phyloP scores from a whole-genome alignment of 2,888 invertebrate species.

The Heliconius aoede region DNA sequence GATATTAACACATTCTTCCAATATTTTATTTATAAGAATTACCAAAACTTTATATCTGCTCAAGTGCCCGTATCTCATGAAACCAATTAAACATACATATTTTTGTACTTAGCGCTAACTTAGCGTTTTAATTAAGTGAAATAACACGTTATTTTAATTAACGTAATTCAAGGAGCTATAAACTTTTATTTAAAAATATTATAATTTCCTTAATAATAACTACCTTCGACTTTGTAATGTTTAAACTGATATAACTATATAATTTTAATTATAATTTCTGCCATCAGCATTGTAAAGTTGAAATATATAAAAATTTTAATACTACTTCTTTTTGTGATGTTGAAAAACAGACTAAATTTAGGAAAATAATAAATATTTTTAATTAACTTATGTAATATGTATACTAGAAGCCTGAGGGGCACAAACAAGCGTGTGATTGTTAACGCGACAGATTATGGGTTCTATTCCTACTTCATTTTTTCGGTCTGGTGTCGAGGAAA shows the following conservation, averaged over 20 bases:
- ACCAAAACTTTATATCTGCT: background rate
- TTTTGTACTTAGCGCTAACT: constrained; percentile 17
- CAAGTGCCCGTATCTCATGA: background rate
- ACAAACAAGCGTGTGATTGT: no score
- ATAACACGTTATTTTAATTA: constrained; percentile 12
- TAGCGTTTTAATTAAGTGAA: constrained; percentile 11
- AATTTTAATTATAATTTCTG: background rate
- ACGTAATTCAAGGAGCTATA: background rate
- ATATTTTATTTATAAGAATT: background rate
- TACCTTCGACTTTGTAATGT: background rate
- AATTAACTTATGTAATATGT: background rate
- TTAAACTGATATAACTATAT: background rate
- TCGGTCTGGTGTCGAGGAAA: no score
- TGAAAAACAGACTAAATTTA: background rate
- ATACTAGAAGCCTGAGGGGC: no score
- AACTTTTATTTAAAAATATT: constrained; percentile 6
- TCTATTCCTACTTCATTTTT: no score
- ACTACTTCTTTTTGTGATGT: background rate
- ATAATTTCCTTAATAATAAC: constrained; percentile 6
- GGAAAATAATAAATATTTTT: background rate
- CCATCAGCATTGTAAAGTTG: background rate
- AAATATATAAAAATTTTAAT: background rate
- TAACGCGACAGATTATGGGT: no score
- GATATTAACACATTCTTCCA: background rate
- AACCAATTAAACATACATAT: constrained; percentile 22